A percentile compares a stretch with the other conserved stretches of the same genome.
These are phyloP conservation scores for Drosophila hamatofila DNA, from an alignment of 2,888 invertebrate genomes.

Conservation along the genomic window DNA sequence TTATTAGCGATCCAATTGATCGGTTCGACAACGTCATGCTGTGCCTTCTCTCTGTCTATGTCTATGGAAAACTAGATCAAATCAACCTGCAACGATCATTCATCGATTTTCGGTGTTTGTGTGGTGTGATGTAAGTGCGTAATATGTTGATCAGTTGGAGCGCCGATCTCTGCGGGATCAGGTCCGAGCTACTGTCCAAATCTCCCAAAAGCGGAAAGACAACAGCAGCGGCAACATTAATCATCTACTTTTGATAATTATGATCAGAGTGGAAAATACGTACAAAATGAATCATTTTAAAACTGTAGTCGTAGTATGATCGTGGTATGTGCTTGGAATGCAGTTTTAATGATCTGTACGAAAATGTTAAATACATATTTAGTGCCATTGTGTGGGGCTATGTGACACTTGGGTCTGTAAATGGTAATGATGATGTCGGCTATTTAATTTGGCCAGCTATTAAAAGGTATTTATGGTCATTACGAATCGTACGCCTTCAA, in stretches of 20 bases:
- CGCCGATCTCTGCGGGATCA: slow-evolving; percentile 40
- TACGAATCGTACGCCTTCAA: slow-evolving; percentile 40
- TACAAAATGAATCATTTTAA: slow-evolving; percentile 50
- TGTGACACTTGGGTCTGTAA: slow-evolving; percentile 34
- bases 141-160: slow-evolving; percentile 41
- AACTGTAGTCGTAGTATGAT: slow-evolving; percentile 24
- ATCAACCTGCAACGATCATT: slow-evolving; percentile 26
- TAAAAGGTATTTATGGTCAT: slow-evolving; percentile 39
- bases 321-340: slow-evolving; percentile 38
- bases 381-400: slow-evolving; percentile 4
- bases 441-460: slow-evolving; percentile 16
- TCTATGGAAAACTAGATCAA: slow-evolving; percentile 8
- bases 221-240: slow-evolving; percentile 42
- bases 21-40: slow-evolving; percentile 32
- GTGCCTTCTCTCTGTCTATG: slow-evolving; percentile 4
- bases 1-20: slow-evolving; percentile 18
- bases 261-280: slow-evolving; percentile 3
- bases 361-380: slow-evolving; percentile 11
- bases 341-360: slow-evolving; percentile 19
- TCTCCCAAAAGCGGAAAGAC: slow-evolving; percentile 19
- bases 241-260: slow-evolving; percentile 44
- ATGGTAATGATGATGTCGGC: slow-evolving; percentile 24
- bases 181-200: slow-evolving; percentile 25
- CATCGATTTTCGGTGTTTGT: slow-evolving; percentile 14
- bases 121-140: slow-evolving; percentile 41